phyloP scores from a whole-genome alignment of 2,888 invertebrate species.

The Nomada lathburiana region DNA sequence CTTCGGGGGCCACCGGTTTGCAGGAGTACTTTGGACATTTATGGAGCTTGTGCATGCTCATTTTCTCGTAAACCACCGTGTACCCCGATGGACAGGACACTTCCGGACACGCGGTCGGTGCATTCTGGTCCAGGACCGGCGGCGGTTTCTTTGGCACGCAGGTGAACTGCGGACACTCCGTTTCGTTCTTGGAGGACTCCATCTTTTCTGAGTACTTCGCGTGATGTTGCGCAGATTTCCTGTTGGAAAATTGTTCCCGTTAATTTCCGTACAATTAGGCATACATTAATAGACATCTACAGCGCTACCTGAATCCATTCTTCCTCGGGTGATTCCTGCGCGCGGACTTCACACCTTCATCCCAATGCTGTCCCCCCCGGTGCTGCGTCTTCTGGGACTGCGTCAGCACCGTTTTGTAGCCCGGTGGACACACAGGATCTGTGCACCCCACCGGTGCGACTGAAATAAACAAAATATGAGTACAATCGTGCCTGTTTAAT shows the following conservation, averaged over 20 bases:
- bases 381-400: slow-evolving; percentile 27
- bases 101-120: slow-evolving; percentile 83
- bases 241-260: neutral
- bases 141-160: slow-evolving; percentile 86
- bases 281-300: neutral
- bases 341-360: slow-evolving; percentile 34
- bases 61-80: slow-evolving; percentile 85
- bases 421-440: slow-evolving; percentile 85
- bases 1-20: slow-evolving; percentile 87
- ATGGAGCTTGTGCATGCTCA: slow-evolving; percentile 72
- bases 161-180: slow-evolving; percentile 86
- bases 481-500: neutral
- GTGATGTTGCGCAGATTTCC: slow-evolving; percentile 27
- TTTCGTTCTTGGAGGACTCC: neutral
- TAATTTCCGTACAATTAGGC: neutral
- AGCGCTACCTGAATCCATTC: slow-evolving; percentile 78
- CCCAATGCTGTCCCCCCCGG: slow-evolving; percentile 10
- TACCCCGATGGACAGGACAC: slow-evolving; percentile 88
- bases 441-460: slow-evolving; percentile 47
- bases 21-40: slow-evolving; percentile 87
- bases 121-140: slow-evolving; percentile 81
- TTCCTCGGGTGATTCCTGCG: slow-evolving; percentile 11
- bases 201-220: neutral
- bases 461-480: slow-evolving; percentile 25
- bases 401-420: slow-evolving; percentile 85